phyloP scores from a whole-genome alignment of 1,140 invertebrate genomes.

The Drosophila nigrodunni region DNA sequence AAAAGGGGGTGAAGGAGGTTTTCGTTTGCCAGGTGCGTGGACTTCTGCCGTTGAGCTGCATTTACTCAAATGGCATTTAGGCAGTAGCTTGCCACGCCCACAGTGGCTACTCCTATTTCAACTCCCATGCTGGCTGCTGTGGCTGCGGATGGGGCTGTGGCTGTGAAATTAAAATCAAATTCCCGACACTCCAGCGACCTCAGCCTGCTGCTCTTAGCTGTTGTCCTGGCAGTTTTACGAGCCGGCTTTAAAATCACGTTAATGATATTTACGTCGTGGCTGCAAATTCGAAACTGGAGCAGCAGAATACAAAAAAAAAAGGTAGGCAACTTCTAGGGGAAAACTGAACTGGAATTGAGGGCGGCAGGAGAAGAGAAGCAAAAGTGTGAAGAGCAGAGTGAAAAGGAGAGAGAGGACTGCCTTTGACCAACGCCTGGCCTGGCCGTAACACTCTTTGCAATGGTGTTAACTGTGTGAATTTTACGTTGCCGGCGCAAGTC shows the following conservation, averaged over 20 bases:
- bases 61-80: conserved; percentile 66
- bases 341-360: not conserved
- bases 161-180: conserved; percentile 76
- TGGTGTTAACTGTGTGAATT: conserved; percentile 79
- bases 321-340: not conserved
- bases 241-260: conserved; percentile 80
- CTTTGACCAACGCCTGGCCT: conserved; percentile 59
- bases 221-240: conserved; percentile 70
- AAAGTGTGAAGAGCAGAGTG: not conserved
- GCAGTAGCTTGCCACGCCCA: conserved; percentile 45
- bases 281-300: conserved; percentile 65
- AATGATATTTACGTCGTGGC: conserved; percentile 77
- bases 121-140: not conserved
- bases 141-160: conserved; percentile 18
- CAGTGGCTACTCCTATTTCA: not conserved
- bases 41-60: conserved; percentile 50
- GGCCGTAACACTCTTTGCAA: conserved; percentile 29
- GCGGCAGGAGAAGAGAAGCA: not conserved
- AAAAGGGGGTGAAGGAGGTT: not conserved
- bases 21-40: conserved; percentile 60
- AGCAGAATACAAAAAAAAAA: conserved; percentile 7
- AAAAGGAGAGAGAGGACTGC: conserved; percentile 12
- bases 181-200: conserved; percentile 66
- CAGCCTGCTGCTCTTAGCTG: conserved; percentile 26
- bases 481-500: conserved; percentile 59